Evolutionary conservation across 1,140 invertebrate genomes (phyloP).

Genomic region (Bradysia coprophila): DNA sequence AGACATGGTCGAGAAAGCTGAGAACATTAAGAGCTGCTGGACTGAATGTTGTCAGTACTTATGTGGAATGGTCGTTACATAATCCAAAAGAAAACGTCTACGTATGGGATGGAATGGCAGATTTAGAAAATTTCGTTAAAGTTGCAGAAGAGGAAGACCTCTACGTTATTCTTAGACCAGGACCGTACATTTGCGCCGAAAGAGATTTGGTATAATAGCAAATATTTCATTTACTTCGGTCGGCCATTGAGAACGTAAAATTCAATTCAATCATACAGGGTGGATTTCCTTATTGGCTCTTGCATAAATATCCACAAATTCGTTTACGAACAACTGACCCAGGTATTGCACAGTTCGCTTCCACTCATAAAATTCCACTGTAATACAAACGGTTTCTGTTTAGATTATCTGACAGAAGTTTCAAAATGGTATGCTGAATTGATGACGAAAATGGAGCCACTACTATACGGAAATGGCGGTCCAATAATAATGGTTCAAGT

Average conservation of each 20-base stretch:
- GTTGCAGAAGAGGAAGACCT: slow-evolving; percentile 64
- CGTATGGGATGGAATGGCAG: slow-evolving; percentile 59
- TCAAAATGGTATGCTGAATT: slow-evolving; percentile 38
- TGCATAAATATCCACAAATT: slow-evolving; percentile 46
- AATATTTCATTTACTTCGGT: too few species aligned
- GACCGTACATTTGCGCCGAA: slow-evolving; percentile 88
- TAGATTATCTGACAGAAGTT: slow-evolving; percentile 39
- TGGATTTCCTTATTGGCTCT: slow-evolving; percentile 68
- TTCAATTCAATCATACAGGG: too few species aligned
- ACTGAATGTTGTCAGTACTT: slow-evolving; percentile 77
- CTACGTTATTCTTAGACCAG: slow-evolving; percentile 67
- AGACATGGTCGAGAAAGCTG: slow-evolving; percentile 72
- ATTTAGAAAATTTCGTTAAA: slow-evolving; percentile 61
- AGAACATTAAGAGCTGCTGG: slow-evolving; percentile 70
- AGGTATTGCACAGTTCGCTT: too few species aligned
- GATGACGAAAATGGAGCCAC: slow-evolving; percentile 31
- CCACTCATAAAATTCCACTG: too few species aligned
- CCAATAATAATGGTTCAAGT: slow-evolving; percentile 72
- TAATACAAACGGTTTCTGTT: too few species aligned
- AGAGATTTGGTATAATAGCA: slow-evolving; percentile 46
- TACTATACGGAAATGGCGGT: slow-evolving; percentile 53
- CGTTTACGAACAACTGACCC: slow-evolving; percentile 44
- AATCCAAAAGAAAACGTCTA: slow-evolving; percentile 51
- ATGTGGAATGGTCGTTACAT: slow-evolving; percentile 88
- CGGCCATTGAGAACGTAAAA: too few species aligned